Percentiles rank a stretch among this genome's conserved stretches.
Conservation (phyloP, 1,140 invertebrate genomes). For the Oppia nitens region DNA sequence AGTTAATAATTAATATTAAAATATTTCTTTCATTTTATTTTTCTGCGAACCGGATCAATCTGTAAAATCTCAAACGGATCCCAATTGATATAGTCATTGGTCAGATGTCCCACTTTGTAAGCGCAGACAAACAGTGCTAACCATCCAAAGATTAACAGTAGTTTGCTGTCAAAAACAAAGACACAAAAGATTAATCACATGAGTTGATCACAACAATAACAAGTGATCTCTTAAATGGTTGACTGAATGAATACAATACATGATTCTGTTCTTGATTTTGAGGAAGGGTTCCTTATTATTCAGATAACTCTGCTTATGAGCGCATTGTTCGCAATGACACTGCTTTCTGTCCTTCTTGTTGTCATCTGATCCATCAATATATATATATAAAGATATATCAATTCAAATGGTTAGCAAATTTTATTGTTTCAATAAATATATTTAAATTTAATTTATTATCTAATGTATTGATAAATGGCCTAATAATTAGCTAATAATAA, state of each 20-base stretch:
- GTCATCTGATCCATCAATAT: too few relatives aligned
- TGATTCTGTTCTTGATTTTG: slow-evolving; percentile 45
- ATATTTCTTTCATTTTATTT: not conserved
- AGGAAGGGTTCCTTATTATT: slow-evolving; percentile 69
- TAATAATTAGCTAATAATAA: too few relatives aligned
- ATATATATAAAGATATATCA: too few relatives aligned
- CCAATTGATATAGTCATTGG: slow-evolving; percentile 95
- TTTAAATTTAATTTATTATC: too few relatives aligned
- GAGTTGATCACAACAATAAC: slow-evolving; percentile 2
- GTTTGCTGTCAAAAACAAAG: slow-evolving; percentile 41
- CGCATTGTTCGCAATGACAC: slow-evolving; percentile 73
- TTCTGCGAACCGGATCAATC: slow-evolving; percentile 50
- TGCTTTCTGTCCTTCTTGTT: slow-evolving; percentile 47
- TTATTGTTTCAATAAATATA: too few relatives aligned
- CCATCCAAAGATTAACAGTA: slow-evolving; percentile 67
- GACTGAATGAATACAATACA: slow-evolving; percentile 25
- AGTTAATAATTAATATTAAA: slow-evolving; percentile 7
- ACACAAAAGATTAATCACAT: slow-evolving; percentile 9
- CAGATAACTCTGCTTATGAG: slow-evolving; percentile 61
- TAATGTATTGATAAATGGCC: too few relatives aligned
- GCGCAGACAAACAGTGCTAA: slow-evolving; percentile 62
- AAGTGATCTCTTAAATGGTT: not conserved
- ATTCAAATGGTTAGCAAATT: too few relatives aligned
- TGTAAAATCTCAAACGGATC: slow-evolving; percentile 94
- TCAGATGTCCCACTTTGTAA: slow-evolving; percentile 92